Evolutionary conservation across 2,113 vertebrate genomes (phyloP), one percentile per base, ranked within the genome.

Genomic region (Lonchura striata): DNA sequence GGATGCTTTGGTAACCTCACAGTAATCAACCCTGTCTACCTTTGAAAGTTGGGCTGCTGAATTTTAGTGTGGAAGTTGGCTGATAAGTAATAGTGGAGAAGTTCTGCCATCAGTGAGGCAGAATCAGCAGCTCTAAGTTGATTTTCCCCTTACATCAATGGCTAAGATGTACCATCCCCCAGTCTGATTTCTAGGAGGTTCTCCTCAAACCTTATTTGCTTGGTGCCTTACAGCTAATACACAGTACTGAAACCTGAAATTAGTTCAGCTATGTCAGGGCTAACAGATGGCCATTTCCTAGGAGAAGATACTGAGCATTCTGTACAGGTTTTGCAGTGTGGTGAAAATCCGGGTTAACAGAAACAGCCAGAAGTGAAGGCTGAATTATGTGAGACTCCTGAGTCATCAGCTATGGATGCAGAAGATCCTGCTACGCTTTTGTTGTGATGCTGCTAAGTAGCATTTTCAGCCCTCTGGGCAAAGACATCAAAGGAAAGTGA

Each of bases 401-500:
- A 96, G 61, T 96, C 89, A 85, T 69, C 66, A 82, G 81, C 70
- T 87, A 22, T 85, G 79, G 94, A 88, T 92, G 95, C 80, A 94
- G 88, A 86, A 92, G 87, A 65, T 93, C 50, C 52, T 90, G 60
- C 82, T 93, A 82, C 11, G 7, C 47, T 69, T 79, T 42, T 81
- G 54, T 89, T 92, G 79, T 56, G 82, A 69, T 94, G 94, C 90
- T 80, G 76, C 85, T 92, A 80, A 94, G 79, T 42, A 92, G 63
- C 63, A 63, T 92, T 97, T 97, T 63, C 88, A 96, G 68, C 75
- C 82, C 86, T 96, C 88, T 86, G 92, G 90, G 86, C 92, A 93
- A 66, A 66, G 76, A 81, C 90, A 81, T 95, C 90, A 96, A 95
- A 94, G 74, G 72, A 11, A 41, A 35, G 59, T 1, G 4, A 83